Percentiles rank a stretch among this genome's conserved stretches.
Evolutionary conservation across 2,797 vertebrate genomes (phyloP).

Genomic region (Sciurus carolinensis): DNA sequence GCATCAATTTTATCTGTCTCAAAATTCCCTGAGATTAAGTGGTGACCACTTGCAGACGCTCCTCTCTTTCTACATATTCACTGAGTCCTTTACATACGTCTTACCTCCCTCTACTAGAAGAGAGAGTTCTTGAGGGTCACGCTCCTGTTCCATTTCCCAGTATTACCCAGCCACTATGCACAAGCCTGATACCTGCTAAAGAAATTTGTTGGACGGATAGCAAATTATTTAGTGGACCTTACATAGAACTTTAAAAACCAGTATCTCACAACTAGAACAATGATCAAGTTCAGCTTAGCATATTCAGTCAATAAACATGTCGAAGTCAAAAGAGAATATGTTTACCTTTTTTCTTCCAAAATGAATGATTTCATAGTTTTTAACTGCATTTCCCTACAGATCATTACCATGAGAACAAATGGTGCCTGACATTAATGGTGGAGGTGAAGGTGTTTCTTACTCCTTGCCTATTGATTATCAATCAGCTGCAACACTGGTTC

Average conservation of each 20-base stretch:
- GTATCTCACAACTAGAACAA: background rate
- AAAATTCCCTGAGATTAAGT: background rate
- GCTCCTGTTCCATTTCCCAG: background rate
- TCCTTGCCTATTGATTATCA: background rate
- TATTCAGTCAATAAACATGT: background rate
- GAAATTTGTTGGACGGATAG: background rate
- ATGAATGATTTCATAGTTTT: slow-evolving; percentile 18
- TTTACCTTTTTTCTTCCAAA: background rate
- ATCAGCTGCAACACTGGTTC: background rate
- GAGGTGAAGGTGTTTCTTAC: background rate
- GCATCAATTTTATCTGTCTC: background rate
- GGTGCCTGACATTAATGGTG: background rate
- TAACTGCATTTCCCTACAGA: background rate
- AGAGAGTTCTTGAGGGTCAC: background rate
- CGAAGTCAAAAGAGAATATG: background rate
- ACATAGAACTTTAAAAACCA: background rate
- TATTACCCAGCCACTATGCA: background rate
- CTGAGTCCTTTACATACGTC: background rate
- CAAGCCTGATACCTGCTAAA: background rate
- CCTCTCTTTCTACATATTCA: background rate
- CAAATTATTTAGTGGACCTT: background rate
- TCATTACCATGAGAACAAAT: background rate
- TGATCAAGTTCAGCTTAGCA: background rate
- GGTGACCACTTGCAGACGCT: background rate
- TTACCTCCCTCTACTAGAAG: background rate